Evolutionary conservation across 2,113 vertebrate species (phyloP), one percentile per base, ranked within the genome.

Genomic region (Spilogale gracilis): DNA sequence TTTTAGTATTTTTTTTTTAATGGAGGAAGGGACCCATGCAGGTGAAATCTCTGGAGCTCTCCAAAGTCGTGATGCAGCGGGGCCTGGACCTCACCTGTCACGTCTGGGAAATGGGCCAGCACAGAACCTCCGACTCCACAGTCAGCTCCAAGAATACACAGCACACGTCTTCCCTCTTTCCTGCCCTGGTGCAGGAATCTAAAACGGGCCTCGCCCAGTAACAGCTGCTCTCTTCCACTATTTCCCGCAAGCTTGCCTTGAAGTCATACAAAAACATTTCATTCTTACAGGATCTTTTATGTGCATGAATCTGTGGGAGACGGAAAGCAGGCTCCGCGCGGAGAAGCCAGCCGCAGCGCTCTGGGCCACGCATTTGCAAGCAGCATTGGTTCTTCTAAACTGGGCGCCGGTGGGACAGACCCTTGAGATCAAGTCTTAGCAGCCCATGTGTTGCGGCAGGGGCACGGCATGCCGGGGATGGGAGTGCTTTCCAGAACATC

Each of bases 161-260:
- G 67, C 0, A 3, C 0, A 4, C n/a, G 38, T 25, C 32, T 8
- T n/a, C n/a, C 13, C 58, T 20, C 27, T 12, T 23, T 7, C 25
- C 6, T 2, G 45, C 23, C n/a, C 38, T 30, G 8, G 48, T 12
- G 2, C 18, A 16, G 11, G 43, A 43, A 52, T 73, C 56, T 54
- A 16, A 52, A 89, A 61, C 32, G 5, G 5, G 5, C 13, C 79
- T 45, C 30, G 14, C 6, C 25, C 11, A 1, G 43, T 3, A 43
- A 23, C 52, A 16, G 13, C 14, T 32, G 16, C 7, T 18, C 27
- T 38, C 56, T 60, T 25, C 52, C 4, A 1, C 25, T 1, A 17
- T 27, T 78, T 60, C 5, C 67, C 56, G 16, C 45, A 23, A 17
- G 21, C 30, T n/a, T 48, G 50, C 58, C 58, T n/a, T 67, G 50